Evolutionary conservation across 2,888 invertebrate species (phyloP), one percentile per base, ranked within the genome.

Genomic region (Gymnosoma rotundatum): DNA sequence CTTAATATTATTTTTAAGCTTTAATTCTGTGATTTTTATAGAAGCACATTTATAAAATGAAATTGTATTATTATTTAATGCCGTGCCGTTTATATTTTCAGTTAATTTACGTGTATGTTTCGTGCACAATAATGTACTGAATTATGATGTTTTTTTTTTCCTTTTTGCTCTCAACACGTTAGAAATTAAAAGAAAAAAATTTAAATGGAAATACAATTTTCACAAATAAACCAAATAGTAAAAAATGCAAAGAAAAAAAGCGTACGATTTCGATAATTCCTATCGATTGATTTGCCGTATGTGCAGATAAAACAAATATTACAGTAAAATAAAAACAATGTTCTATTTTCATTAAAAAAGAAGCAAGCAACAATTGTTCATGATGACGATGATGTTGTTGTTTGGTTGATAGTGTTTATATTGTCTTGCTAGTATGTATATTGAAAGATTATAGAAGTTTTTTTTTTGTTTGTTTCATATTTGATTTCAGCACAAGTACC

Each of bases 181-280:
- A 70, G 70, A 84, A 81, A 61, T 45, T 73, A 21, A 83, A 64
- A 20, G 25, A 56, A 70, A 52, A 52, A 64, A 75, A 14, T 48
- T n/a, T 16, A 69, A 81, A 70, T 63, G 45, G 38, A 74, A 74
- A 81, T 70, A 78, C 32, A 74, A 70, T 52, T 73, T 84, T 78
- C 73, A 64, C 84, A 78, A 73, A 84, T 78, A 84, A 78, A 78
- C 60, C 66, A 64, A 80, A 60, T 56, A 73, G 60, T 60, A 67
- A 67, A 73, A 61, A 12, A 69, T 54, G 60, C 52, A n/a, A 54
- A 14, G 66, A 10, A 83, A 67, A 72, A 85, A 86, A 86, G 86
- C 87, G 78, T 85, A 86, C 86, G 86, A 86, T 85, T 88, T 88
- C 87, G 88, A 88, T 90, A 90, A 91, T 90, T 88, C 89, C 88